Conservation (phyloP, 2,797 vertebrate genomes). For the Rhyacichthys aspro region DNA sequence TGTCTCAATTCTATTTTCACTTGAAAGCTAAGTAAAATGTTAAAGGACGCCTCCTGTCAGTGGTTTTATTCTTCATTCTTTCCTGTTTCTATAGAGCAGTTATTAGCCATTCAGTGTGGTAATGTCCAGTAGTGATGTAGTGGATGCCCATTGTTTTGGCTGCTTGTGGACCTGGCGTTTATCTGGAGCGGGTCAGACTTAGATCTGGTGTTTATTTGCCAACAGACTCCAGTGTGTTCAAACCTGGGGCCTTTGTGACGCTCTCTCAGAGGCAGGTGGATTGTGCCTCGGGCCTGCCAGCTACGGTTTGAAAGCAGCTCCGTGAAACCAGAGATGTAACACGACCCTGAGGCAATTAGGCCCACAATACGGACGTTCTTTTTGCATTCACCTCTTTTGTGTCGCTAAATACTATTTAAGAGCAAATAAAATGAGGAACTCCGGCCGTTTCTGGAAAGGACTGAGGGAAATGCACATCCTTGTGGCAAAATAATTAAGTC, state of each 20-base stretch:
- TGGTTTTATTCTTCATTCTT: too few species aligned
- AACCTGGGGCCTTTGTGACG: slow-evolving; percentile 73
- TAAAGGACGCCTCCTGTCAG: too few species aligned
- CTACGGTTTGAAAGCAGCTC: slow-evolving; percentile 82
- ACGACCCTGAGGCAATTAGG: slow-evolving; percentile 83
- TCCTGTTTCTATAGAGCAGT: too few species aligned
- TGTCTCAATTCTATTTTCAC: too few species aligned
- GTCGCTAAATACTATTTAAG: slow-evolving; percentile 77
- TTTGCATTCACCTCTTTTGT: slow-evolving; percentile 75
- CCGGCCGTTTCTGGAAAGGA: slow-evolving; percentile 31
- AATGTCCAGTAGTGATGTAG: slow-evolving; percentile 46
- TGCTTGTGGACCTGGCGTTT: slow-evolving; percentile 31
- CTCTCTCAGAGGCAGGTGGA: slow-evolving; percentile 80
- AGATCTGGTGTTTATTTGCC: slow-evolving; percentile 76
- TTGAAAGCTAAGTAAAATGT: too few species aligned
- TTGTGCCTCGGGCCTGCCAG: slow-evolving; percentile 74
- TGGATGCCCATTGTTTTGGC: slow-evolving; percentile 59
- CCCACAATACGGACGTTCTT: slow-evolving; percentile 78
- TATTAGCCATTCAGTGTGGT: slow-evolving; percentile 53
- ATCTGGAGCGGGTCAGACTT: slow-evolving; percentile 42
- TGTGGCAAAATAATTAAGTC: slow-evolving; percentile 33
- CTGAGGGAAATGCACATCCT: slow-evolving; percentile 25
- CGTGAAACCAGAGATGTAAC: slow-evolving; percentile 82
- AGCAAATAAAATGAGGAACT: slow-evolving; percentile 66
- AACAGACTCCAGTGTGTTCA: slow-evolving; percentile 78